A percentile compares a stretch with the other conserved stretches of the same genome.
These are phyloP conservation scores for Caenorhabditis uteleia DNA, from an alignment of 2,888 invertebrate genomes.

Conservation along the genomic window DNA sequence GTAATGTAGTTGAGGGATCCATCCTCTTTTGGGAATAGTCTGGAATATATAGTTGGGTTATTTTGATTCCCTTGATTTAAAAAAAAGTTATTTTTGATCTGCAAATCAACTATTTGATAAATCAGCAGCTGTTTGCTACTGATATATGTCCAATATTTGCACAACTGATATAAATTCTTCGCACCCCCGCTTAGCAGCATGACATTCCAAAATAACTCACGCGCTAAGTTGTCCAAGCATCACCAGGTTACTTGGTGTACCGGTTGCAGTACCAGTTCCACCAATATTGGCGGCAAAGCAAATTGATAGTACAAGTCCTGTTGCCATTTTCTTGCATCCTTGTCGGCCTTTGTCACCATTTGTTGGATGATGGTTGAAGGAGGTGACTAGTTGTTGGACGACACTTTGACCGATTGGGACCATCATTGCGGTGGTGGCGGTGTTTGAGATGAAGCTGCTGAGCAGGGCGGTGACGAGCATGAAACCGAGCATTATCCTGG, in stretches of 20 bases:
- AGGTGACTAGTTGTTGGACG: slow-evolving; percentile 52
- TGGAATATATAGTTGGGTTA: slow-evolving; percentile 16
- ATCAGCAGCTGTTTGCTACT: no score
- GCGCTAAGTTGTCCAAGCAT: slow-evolving; percentile 60
- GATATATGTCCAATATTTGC: no score
- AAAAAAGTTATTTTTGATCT: not conserved
- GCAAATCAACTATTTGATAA: no score
- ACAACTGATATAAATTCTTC: no score
- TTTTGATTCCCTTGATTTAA: no score
- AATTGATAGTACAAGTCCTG: slow-evolving; percentile 62
- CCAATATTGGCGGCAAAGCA: slow-evolving; percentile 67
- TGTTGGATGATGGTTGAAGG: slow-evolving; percentile 52
- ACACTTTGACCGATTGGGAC: slow-evolving; percentile 63
- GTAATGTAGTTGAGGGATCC: slow-evolving; percentile 60
- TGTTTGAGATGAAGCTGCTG: slow-evolving; percentile 70
- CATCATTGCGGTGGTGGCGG: slow-evolving; percentile 79
- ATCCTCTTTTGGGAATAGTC: slow-evolving; percentile 57
- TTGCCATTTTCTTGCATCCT: slow-evolving; percentile 58
- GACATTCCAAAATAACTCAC: no score
- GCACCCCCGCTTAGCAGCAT: no score
- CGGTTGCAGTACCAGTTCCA: slow-evolving; percentile 65
- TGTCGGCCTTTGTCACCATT: slow-evolving; percentile 39
- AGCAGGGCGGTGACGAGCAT: slow-evolving; percentile 66
- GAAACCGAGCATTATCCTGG: slow-evolving; percentile 67
- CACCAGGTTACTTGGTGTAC: slow-evolving; percentile 65